Base-by-base conservation (phyloP, 2,888 invertebrate genomes). In the Trachelus troglodyta region DNA sequence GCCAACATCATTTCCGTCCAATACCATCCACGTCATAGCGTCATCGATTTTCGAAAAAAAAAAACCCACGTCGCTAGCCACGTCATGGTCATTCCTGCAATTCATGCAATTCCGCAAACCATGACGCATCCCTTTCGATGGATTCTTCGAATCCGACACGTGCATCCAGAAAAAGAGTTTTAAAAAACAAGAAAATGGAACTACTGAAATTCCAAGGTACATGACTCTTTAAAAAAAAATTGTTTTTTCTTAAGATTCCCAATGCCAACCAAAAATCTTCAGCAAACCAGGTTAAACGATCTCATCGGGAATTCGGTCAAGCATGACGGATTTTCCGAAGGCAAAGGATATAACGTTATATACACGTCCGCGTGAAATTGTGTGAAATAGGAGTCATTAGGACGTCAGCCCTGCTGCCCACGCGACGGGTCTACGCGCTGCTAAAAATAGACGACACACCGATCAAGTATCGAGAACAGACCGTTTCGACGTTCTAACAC, bases 381-480 rank as follows among this genome's bases (percentile, higher is more conserved):
- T n/a, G 76, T 75, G 79, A 82, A 77, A 81, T 79, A 78, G 81
- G 78, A 83, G 75, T 81, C 81, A 83, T 82, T 83, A 81, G 83
- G 84, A 84, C 83, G 83, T 84, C 82, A 82, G 84, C 81, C 83
- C 83, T 82, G 78, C 80, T 82, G 79, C 82, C 83, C 83, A 80
- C 84, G 79, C 81, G 81, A 69, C 79, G 79, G 83, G 83, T 84
- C 85, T 86, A 77, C 82, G 80, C 79, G 82, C 81, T 79, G 86
- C 88, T 88, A 89, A 89, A 89, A 88, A 88, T 88, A 89, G 79
- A 85, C 80, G 85, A 84, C 80, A 81, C 84, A 84, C 83, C 82
- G 84, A 88, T 88, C 87, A 84, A 87, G 87, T 87, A 88, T 88
- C 87, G 87, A 84, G 86, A 86, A 79, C 85, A 76, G 69, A 35